phyloP scores from a whole-genome alignment of 2,888 invertebrate species.

The Melolontha melolontha region DNA sequence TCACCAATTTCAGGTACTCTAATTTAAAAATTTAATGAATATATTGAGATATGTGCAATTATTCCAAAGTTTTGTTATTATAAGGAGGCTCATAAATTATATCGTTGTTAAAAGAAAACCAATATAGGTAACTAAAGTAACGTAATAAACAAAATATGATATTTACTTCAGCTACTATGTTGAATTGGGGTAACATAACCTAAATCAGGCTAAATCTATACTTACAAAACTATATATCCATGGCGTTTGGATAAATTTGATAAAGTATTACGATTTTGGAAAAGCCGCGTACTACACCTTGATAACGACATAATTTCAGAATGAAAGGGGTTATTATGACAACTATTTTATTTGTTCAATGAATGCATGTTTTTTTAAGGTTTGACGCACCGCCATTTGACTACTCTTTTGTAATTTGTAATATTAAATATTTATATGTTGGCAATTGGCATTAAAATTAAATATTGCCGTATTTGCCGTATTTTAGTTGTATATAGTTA shows the following conservation, averaged over 20 bases:
- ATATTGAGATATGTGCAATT: conserved; percentile 33
- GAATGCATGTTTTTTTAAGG: conserved; percentile 15
- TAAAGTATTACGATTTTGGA: conserved; percentile 53
- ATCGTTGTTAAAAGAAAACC: background rate
- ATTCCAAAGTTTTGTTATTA: background rate
- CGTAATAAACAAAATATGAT: conserved; percentile 24
- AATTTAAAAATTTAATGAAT: conserved; percentile 52
- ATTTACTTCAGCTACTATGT: background rate
- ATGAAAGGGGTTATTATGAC: too few species aligned
- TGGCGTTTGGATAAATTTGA: conserved; percentile 52
- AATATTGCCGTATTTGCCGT: too few species aligned
- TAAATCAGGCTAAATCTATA: conserved; percentile 51
- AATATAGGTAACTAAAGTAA: background rate
- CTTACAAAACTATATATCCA: conserved; percentile 81
- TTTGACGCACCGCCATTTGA: conserved; percentile 17
- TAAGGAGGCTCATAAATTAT: too few species aligned
- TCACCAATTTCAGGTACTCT: conserved; percentile 88
- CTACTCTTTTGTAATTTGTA: conserved; percentile 16
- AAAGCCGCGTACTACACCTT: conserved; percentile 59
- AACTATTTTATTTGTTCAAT: conserved; percentile 5
- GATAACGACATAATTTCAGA: conserved; percentile 60
- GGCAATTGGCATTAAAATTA: too few species aligned
- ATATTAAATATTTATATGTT: too few species aligned
- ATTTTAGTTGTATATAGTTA: too few species aligned
- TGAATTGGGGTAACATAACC: background rate